Base-by-base conservation (phyloP, 1,140 invertebrate species). In the Drosophila ercepeae region DNA sequence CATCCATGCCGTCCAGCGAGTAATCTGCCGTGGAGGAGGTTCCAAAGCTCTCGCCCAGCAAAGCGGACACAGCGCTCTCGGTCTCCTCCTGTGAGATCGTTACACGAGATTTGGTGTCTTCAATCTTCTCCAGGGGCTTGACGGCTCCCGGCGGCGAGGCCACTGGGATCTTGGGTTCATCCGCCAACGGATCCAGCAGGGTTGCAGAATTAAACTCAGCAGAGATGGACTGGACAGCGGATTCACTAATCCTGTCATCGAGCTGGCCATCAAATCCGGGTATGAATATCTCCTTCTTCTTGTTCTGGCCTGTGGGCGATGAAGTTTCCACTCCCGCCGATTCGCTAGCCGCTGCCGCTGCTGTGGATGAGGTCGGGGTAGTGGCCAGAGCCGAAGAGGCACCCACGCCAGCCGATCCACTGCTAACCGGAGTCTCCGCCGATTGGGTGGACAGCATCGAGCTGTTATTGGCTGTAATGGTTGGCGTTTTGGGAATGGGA, bases 11-110 rank as follows among this genome's bases (percentile, higher is more conserved):
- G 11, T 93, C 92, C 0, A 93, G 92, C 21, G 93, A 93, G 51
- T 93, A 93, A 53, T 94, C 93, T 6, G 93, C 91, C 4, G 92
- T 92, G 0, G 91, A 93, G 4, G 88, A 88, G 6, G 79, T 91
- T 5, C 95, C 95, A 89, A 97, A 97, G 55, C 96, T 96, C 91
- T 97, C 96, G 29, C 95, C 96, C 18, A 97, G 90, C 4, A 98
- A 91, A 5, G 96, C 97, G 1, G 97, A 97, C 0, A 98, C 97
- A 0, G 97, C 97, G 91, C 97, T 97, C 86, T 97, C 96, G 0
- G 97, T 98, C 92, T 98, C 97, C 92, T 97, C 97, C 92, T 97
- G 96, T 0, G 96, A 97, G 73, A 97, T 97, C 0, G 96, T 93
- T 1, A 96, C 95, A 39, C 96, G 93, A 0, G 95, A 95, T 79